These are phyloP conservation scores for Archaeoteleia sp. DNA, from an alignment of 2,888 invertebrate genomes.

Conservation along the genomic window DNA sequence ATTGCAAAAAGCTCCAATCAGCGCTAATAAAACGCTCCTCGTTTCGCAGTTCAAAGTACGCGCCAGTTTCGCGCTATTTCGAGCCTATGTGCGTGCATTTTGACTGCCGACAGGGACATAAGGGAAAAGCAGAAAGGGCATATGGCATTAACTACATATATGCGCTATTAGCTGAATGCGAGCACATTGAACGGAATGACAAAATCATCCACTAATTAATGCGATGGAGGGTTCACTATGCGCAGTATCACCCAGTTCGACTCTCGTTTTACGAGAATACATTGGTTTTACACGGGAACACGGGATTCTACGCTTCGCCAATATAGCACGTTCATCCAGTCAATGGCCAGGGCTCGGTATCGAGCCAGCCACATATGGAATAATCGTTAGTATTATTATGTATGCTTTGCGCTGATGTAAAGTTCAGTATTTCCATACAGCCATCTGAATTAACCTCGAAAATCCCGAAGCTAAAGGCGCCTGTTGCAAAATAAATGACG, in stretches of 20 bases:
- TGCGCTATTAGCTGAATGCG: constrained; percentile 55
- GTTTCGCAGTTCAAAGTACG: constrained; percentile 15
- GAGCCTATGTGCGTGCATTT: constrained; percentile 35
- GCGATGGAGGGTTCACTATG: constrained; percentile 38
- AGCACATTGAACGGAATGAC: constrained; percentile 55
- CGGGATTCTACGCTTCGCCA: constrained; percentile 9
- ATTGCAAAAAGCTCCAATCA: constrained; percentile 23
- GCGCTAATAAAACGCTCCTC: constrained; percentile 39
- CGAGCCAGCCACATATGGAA: constrained; percentile 12
- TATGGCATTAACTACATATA: constrained; percentile 40
- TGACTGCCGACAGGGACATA: constrained; percentile 22
- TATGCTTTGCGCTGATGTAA: background rate
- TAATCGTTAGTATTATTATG: constrained; percentile 26
- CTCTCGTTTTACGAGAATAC: constrained; percentile 37
- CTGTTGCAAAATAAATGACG: constrained; percentile 13
- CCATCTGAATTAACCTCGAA: constrained; percentile 13
- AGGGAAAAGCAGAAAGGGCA: constrained; percentile 21
- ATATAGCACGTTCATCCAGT: background rate
- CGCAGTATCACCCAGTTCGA: constrained; percentile 28
- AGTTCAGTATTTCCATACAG: constrained; percentile 5
- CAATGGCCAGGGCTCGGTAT: constrained; percentile 11
- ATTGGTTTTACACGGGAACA: constrained; percentile 34
- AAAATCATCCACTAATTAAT: constrained; percentile 61
- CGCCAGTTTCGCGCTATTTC: constrained; percentile 26
- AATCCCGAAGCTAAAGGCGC: background rate